Base-by-base conservation (phyloP, 1,140 invertebrate species). In the Nilaparvata lugens region DNA sequence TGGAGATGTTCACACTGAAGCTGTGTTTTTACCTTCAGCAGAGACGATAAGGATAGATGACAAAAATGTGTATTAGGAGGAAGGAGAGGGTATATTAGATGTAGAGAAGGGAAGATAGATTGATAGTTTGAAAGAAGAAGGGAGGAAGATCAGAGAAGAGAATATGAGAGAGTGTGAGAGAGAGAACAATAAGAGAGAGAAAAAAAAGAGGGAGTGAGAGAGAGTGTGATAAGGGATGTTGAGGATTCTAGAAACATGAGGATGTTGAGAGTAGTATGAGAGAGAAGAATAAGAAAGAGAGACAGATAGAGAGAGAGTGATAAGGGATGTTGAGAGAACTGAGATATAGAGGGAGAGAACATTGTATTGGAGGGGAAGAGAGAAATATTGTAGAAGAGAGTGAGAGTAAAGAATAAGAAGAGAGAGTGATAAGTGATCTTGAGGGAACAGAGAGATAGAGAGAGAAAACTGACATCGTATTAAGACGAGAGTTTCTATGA, bases 381-480 rank as follows among this genome's bases (percentile, higher is more conserved):
- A 68, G 91, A 95, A 72, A 94, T 94, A 70, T 68, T 84, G 58
- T 79, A 82, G 60, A 92, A 90, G 70, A 82, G 83, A 76, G 86
- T 95, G 69, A 94, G 97, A 72, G 76, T 98, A 14, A 89, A 90
- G 52, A 78, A 88, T 64, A 72, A 96, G 1, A 93, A 95, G 74
- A 87, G 88, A 9, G 70, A 94, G 51, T 97, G 96, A 71, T 77
- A 87, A 52, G 88, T 91, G 73, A 94, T 97, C 76, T 93, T 97
- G 61, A 78, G 89, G 69, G 85, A 93, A 61, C 95, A 94, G 74
- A 84, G 98, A 51, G 79, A 86, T 40, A 87, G 90, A 73, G 74
- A 98, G 5, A 91, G 91, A 76, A 83, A 91, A 71, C 86, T 96
- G n/a, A n/a, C n/a, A n/a, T n/a, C n/a, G n/a, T n/a, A n/a, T n/a